Base-by-base conservation (phyloP, 2,888 invertebrate genomes). In the Pammene fasciana region DNA sequence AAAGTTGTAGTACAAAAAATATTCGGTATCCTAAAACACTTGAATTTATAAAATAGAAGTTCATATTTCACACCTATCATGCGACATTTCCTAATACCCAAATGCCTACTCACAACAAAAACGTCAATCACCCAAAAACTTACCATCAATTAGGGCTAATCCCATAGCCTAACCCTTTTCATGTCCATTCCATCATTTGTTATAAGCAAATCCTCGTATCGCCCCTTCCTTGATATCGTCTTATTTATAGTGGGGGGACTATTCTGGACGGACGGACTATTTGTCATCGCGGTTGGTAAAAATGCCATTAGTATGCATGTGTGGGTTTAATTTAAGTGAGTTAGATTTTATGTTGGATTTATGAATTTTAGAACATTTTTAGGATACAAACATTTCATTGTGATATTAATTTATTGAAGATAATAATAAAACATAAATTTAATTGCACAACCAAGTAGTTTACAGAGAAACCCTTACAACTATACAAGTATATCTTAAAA, bases 161-260 rank as follows among this genome's bases (percentile, higher is more conserved):
- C 68, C 68, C 54, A 56, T 68, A 68, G 50, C 75, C 76, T 78
- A 87, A 89, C 90, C 91, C 90, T 89, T 90, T 83, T 79, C 79
- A 74, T 86, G 91, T 86, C 90, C 91, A 90, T 90, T 84, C 82
- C 82, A 75, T 90, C 92, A 92, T 92, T 92, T 92, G 86, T 92
- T 87, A 92, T 81, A 79, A 78, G 82, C 78, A 86, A 89, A 90
- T 85, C 88, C 89, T 77, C 81, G 78, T 76, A 75, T 76, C 74
- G 76, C 75, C 67, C 74, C 79, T 86, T 89, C 86, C 88, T 86
- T 86, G 86, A 87, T 91, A 89, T 88, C 83, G 74, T 86, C 85
- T 89, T 90, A 89, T 92, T 90, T 90, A 92, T 92, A 89, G 92
- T 90, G 87, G 90, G 89, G 26, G 81, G 91, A 86, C 89, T 88